These are phyloP conservation scores for Vannuccia rotundouncinata DNA, from an alignment of 2,888 invertebrate species.

Conservation along the genomic window DNA sequence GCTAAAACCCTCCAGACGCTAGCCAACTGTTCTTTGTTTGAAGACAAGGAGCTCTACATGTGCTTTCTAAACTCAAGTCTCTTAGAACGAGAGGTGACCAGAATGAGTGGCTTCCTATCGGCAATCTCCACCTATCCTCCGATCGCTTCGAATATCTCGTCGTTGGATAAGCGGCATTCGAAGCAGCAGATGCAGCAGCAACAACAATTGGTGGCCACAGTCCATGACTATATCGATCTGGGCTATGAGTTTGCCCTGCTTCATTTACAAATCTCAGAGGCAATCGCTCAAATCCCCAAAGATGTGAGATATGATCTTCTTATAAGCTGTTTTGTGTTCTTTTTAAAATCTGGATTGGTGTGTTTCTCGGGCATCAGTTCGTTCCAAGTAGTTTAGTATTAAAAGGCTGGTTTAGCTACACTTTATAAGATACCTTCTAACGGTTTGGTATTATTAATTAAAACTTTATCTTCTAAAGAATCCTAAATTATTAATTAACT, in stretches of 20 bases:
- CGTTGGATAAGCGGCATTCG: not conserved
- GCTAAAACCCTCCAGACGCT: constrained; percentile 70
- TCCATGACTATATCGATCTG: constrained; percentile 21
- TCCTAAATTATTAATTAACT: too few species aligned
- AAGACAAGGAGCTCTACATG: constrained; percentile 92
- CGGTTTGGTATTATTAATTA: too few species aligned
- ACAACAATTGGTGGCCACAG: too few species aligned
- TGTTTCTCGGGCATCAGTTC: too few species aligned
- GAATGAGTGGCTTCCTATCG: constrained; percentile 32
- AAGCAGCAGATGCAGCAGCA: not conserved
- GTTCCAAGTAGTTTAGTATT: too few species aligned
- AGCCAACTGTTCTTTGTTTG: constrained; percentile 52
- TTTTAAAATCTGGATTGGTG: too few species aligned
- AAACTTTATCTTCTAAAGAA: too few species aligned
- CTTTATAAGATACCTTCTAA: too few species aligned
- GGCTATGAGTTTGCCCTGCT: constrained; percentile 15
- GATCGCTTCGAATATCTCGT: not conserved
- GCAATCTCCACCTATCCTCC: not conserved
- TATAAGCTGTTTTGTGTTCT: too few species aligned
- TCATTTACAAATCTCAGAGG: not conserved
- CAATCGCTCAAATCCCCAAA: not conserved
- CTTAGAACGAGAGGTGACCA: constrained; percentile 18
- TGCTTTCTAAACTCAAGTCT: constrained; percentile 65
- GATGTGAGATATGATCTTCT: not conserved
- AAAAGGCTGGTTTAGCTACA: too few species aligned